phyloP scores from a whole-genome alignment of 2,888 invertebrate genomes.

The Phyto melanocephala region DNA sequence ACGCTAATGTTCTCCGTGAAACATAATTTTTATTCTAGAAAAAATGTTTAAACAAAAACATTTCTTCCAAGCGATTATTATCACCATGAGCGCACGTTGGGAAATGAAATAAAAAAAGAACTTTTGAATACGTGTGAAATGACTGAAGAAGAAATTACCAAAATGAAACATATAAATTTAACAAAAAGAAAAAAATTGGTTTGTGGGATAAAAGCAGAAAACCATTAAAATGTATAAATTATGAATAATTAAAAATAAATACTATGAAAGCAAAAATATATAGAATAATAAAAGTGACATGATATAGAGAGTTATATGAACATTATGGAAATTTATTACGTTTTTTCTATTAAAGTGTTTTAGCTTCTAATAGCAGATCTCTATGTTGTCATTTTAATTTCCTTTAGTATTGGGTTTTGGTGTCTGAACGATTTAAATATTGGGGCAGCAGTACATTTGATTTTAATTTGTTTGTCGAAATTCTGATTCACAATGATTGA shows the following conservation, averaged over 20 bases:
- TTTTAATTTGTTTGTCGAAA: constrained; percentile 21
- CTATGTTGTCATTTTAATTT: background rate
- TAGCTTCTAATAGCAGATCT: background rate
- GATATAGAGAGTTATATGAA: constrained; percentile 10
- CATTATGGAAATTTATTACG: constrained; percentile 50
- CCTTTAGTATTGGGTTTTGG: background rate
- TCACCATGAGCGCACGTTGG: background rate
- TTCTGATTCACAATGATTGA: constrained; percentile 24
- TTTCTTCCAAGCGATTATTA: background rate
- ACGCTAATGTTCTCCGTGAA: background rate
- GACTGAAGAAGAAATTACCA: background rate
- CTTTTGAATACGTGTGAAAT: background rate
- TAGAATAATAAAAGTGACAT: constrained; percentile 3
- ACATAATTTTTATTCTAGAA: background rate
- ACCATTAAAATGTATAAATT: constrained; percentile 59
- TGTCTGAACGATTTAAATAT: background rate
- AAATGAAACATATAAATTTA: background rate
- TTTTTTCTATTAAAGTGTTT: background rate
- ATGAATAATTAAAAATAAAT: constrained; percentile 50
- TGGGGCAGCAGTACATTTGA: background rate
- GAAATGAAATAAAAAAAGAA: background rate
- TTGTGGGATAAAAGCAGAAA: constrained; percentile 35
- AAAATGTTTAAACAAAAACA: background rate
- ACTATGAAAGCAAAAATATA: background rate
- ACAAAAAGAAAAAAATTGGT: too few species aligned